A percentile compares a stretch with the other conserved stretches of the same genome.
phyloP scores from a whole-genome alignment of 2,113 vertebrate species.

The Cyprinodon variegatus region DNA sequence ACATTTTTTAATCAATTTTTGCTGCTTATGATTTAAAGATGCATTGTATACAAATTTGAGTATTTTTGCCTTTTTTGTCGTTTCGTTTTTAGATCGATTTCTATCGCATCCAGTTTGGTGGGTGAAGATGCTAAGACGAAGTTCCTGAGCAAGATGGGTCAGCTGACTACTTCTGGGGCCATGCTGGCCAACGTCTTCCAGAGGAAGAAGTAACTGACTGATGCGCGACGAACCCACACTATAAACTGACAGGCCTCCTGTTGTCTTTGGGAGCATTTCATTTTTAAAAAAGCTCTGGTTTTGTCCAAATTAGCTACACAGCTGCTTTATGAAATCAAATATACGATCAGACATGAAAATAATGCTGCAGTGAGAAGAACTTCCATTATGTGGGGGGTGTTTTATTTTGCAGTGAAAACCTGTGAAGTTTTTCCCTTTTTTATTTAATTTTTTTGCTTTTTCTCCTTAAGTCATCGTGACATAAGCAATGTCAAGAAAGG shows the following conservation, averaged over 20 bases:
- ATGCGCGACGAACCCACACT: neutral
- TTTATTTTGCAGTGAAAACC: slow-evolving; percentile 25
- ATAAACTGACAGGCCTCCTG: slow-evolving; percentile 74
- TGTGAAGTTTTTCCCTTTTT: slow-evolving; percentile 8
- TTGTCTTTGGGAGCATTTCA: slow-evolving; percentile 59
- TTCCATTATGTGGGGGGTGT: neutral
- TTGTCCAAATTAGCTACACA: slow-evolving; percentile 18
- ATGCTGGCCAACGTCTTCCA: slow-evolving; percentile 99
- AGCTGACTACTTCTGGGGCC: slow-evolving; percentile 96
- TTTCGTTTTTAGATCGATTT: slow-evolving; percentile 85
- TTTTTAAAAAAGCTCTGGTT: slow-evolving; percentile 31
- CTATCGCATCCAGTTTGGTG: slow-evolving; percentile 95
- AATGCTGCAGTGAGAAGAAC: slow-evolving; percentile 24
- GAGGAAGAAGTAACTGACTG: slow-evolving; percentile 87
- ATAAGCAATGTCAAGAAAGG: slow-evolving; percentile 3
- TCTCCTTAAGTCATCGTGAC: slow-evolving; percentile 17
- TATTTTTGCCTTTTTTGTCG: neutral
- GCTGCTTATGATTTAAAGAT: neutral
- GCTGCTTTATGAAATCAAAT: slow-evolving; percentile 21
- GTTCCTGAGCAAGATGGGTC: slow-evolving; percentile 99
- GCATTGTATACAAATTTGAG: neutral
- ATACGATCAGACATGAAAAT: slow-evolving; percentile 13
- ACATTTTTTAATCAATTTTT: neutral
- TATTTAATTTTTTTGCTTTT: neutral
- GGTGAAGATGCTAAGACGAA: slow-evolving; percentile 99